A percentile compares a stretch with the other conserved stretches of the same genome.
Evolutionary conservation across 2,888 invertebrate species (phyloP).

Genomic region (Tenthredo amoena): DNA sequence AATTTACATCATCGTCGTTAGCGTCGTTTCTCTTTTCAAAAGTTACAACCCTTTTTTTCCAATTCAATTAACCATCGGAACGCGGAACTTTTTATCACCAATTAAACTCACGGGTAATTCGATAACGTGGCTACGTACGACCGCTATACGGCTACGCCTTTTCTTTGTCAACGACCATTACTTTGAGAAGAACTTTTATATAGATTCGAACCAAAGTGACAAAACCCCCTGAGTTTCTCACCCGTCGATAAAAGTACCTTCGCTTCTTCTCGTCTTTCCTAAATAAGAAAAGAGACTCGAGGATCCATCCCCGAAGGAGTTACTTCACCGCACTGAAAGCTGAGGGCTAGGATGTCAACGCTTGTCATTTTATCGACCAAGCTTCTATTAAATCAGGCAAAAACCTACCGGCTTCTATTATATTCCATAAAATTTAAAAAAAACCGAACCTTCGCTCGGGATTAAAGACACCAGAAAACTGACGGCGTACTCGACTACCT

Average conservation of each 20-base stretch:
- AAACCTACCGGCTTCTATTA: conserved; percentile 63
- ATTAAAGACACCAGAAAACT: conserved; percentile 24
- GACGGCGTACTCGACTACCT: conserved; percentile 58
- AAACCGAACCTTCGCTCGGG: conserved; percentile 54
- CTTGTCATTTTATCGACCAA: conserved; percentile 67
- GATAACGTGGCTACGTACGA: background rate
- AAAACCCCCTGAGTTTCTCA: conserved; percentile 25
- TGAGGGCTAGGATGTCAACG: conserved; percentile 49
- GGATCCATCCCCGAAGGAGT: conserved; percentile 19
- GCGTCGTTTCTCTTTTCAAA: background rate
- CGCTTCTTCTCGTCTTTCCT: conserved; percentile 23
- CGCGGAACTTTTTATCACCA: background rate
- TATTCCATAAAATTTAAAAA: conserved; percentile 70
- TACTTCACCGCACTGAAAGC: conserved; percentile 50
- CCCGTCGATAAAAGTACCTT: conserved; percentile 40
- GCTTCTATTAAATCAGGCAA: conserved; percentile 67
- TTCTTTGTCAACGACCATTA: conserved; percentile 18
- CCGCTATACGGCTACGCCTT: background rate
- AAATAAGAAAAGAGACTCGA: conserved; percentile 43
- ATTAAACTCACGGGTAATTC: conserved; percentile 34
- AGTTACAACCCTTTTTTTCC: conserved; percentile 26
- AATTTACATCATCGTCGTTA: conserved; percentile 46
- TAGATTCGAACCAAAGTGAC: conserved; percentile 37
- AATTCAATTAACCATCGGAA: conserved; percentile 28
- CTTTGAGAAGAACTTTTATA: conserved; percentile 33